These are phyloP conservation scores for Phalanger gymnotis DNA, from an alignment of 2,797 vertebrate species.

Conservation along the genomic window DNA sequence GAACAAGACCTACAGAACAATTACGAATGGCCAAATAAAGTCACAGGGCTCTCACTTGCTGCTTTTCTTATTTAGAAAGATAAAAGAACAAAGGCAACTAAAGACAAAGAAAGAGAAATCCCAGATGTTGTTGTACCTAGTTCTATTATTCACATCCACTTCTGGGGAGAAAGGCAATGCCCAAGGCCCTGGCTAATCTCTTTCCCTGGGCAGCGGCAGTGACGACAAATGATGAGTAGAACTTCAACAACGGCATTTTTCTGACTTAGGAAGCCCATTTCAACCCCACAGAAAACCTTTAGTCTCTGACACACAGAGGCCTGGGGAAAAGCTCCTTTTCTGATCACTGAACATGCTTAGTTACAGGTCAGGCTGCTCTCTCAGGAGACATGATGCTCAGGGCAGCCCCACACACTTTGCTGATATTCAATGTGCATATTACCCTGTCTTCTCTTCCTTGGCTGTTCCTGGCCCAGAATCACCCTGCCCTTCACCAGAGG, in stretches of 20 bases:
- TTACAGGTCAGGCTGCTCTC: not conserved
- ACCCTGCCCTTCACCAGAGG: not conserved
- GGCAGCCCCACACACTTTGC: not conserved
- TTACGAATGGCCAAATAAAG: not conserved
- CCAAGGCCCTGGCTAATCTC: not conserved
- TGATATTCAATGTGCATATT: not conserved
- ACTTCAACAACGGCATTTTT: conserved; percentile 10
- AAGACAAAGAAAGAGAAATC: not conserved
- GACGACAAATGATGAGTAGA: conserved; percentile 22
- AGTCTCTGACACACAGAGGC: conserved; percentile 7
- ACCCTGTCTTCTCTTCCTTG: not conserved
- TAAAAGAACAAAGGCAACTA: not conserved
- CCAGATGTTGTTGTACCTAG: not conserved
- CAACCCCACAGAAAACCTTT: not conserved
- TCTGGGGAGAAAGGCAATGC: not conserved
- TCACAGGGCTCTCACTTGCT: not conserved
- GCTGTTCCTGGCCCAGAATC: no score
- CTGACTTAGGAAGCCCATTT: conserved; percentile 8
- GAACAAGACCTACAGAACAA: not conserved
- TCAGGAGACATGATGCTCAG: not conserved
- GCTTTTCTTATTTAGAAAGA: not conserved
- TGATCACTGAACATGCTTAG: not conserved
- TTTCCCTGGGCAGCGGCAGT: not conserved
- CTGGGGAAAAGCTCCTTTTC: not conserved
- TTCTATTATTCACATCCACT: not conserved